Conservation (phyloP, 2,113 vertebrate genomes). For the Nothocercus julius region DNA sequence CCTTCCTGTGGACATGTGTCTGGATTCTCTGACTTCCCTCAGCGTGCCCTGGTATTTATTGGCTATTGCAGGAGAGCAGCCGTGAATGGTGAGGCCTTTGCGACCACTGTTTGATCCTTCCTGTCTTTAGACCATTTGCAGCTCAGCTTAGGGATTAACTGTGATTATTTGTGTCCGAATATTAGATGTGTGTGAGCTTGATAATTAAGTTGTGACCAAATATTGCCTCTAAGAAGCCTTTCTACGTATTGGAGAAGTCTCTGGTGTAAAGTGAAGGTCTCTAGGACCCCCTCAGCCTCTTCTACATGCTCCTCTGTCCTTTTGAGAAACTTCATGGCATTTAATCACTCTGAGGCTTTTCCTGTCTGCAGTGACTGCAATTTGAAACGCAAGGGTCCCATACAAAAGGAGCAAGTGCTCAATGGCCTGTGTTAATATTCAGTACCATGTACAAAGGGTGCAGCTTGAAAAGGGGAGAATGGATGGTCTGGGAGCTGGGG, state of each 20-base stretch:
- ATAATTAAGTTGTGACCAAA: background rate
- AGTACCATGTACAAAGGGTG: conserved; percentile 70
- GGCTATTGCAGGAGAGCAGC: background rate
- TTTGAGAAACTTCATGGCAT: conserved; percentile 66
- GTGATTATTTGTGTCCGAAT: background rate
- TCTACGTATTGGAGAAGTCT: background rate
- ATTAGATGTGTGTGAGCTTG: background rate
- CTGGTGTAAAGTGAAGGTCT: conserved; percentile 4
- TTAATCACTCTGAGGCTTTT: conserved; percentile 63
- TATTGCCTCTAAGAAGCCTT: background rate
- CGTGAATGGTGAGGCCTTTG: background rate
- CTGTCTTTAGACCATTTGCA: too few relatives aligned
- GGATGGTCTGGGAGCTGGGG: conserved; percentile 66
- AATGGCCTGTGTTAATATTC: conserved; percentile 77
- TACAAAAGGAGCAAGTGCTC: conserved; percentile 71
- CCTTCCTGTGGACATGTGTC: background rate
- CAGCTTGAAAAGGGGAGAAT: conserved; percentile 73
- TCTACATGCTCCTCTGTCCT: conserved; percentile 35
- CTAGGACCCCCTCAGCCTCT: background rate
- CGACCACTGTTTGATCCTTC: background rate
- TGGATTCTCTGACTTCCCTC: conserved; percentile 24
- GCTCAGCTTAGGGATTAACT: background rate
- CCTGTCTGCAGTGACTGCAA: conserved; percentile 57
- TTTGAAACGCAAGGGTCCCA: conserved; percentile 72
- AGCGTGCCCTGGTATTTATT: background rate